Evolutionary conservation across 1,140 invertebrate species (phyloP), one percentile per base, ranked within the genome.

Genomic region (Teleogryllus occipitalis): DNA sequence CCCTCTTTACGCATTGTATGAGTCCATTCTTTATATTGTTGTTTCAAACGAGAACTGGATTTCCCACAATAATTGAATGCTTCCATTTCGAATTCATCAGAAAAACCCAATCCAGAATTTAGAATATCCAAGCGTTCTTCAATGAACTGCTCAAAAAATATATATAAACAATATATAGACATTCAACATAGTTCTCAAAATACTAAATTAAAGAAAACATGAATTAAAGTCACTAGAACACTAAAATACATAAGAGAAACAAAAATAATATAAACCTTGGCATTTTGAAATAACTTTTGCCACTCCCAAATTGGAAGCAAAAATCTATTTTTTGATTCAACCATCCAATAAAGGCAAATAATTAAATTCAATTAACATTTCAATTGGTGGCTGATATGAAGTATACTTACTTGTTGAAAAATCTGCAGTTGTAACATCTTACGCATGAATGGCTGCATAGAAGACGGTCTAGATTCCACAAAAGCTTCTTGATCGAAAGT

Each of bases 381-480:
- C 27, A 39, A 39, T 39, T 39, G 5, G 27, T 39, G 27, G 27
- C 27, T 5, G 5, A 39, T 5, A 39, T 39, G 27, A 39, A 39
- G 27, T 77, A 46, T 74, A 84, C 78, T 81, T 86, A 95, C 94
- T 90, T 97, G 96, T 84, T 95, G 94, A 87, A 98, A 98, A 83
- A 98, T 97, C 88, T 98, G 97, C n/a, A 97, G 88, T 80, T 97
- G 91, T 76, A 98, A 88, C 92, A 98, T 96, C 87, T 96, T 94
- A 83, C 92, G 89, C 47, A 98, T 87, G 87, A 97, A 97, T 5
- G 95, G 93, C 84, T 96, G 95, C 89, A 97, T 92, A 8, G 92
- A 90, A 79, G 91, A 86, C 47, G 94, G 91, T 80, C 96, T 89
- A 54, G 93, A 95, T 85, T 92, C 92, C 12, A 98, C 92, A 86